Conservation (phyloP, 1,140 invertebrate species). For the Rhizoglyphus robini region DNA sequence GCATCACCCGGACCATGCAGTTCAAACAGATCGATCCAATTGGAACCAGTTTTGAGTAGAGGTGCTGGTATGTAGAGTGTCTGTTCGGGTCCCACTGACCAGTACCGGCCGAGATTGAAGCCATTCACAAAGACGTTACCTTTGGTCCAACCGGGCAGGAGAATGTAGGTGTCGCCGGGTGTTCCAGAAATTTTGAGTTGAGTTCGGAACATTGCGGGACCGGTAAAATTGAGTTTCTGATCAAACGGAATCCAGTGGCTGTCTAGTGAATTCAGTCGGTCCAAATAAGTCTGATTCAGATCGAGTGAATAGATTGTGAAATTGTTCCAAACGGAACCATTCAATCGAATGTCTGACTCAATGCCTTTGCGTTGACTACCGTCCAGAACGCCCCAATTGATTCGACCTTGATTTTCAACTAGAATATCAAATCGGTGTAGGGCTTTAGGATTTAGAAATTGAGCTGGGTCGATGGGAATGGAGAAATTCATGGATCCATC, state of each 20-base stretch:
- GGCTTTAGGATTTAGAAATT: too few species aligned
- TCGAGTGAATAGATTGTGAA: not conserved
- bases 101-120: constrained; percentile 59
- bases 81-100: constrained; percentile 58
- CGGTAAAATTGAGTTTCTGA: not conserved
- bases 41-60: constrained; percentile 32
- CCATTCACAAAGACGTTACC: constrained; percentile 56
- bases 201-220: not conserved
- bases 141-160: constrained; percentile 51
- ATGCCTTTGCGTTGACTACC: not conserved
- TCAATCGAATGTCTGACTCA: not conserved
- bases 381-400: constrained; percentile 11
- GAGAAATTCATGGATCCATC: not conserved
- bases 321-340: not conserved
- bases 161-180: constrained; percentile 49
- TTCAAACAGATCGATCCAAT: constrained; percentile 21
- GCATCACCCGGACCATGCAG: not conserved
- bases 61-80: constrained; percentile 54
- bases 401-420: constrained; percentile 27
- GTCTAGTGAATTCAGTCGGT: not conserved
- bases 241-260: not conserved
- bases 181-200: not conserved
- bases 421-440: constrained; percentile 19
- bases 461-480: constrained; percentile 10
- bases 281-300: not conserved